Conservation (phyloP, 2,113 vertebrate species). For the Brachyistius frenatus region DNA sequence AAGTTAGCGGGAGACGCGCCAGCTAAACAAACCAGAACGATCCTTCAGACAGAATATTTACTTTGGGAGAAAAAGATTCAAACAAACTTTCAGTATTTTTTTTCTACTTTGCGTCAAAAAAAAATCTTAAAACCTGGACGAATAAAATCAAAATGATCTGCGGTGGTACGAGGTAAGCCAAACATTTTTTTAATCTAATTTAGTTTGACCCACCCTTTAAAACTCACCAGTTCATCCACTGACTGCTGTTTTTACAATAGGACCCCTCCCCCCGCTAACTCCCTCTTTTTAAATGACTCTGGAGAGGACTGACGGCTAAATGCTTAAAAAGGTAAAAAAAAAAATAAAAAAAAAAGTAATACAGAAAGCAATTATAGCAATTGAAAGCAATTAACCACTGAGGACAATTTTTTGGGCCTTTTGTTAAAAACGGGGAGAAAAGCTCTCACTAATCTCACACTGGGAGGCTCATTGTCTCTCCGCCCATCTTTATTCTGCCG, state of each 20-base stretch:
- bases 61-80: too few species aligned
- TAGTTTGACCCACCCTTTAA: not conserved
- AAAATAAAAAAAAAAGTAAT: constrained; percentile 10
- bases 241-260: not conserved
- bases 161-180: too few species aligned
- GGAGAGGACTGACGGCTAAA: constrained; percentile 38
- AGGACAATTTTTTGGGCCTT: constrained; percentile 50
- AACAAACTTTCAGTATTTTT: too few species aligned
- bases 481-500: constrained; percentile 45
- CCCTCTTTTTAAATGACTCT: constrained; percentile 19
- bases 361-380: constrained; percentile 59
- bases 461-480: constrained; percentile 47
- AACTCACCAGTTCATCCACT: constrained; percentile 11
- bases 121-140: not conserved
- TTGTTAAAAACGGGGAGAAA: constrained; percentile 54
- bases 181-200: not conserved
- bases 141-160: not conserved
- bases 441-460: constrained; percentile 50
- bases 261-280: not conserved
- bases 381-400: constrained; percentile 64
- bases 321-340: constrained; percentile 36
- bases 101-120: not conserved
- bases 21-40: too few species aligned
- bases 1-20: too few species aligned
- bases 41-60: too few species aligned